Evolutionary conservation across 2,113 vertebrate species (phyloP), one percentile per base, ranked within the genome.

Genomic region (Plecotus auritus): DNA sequence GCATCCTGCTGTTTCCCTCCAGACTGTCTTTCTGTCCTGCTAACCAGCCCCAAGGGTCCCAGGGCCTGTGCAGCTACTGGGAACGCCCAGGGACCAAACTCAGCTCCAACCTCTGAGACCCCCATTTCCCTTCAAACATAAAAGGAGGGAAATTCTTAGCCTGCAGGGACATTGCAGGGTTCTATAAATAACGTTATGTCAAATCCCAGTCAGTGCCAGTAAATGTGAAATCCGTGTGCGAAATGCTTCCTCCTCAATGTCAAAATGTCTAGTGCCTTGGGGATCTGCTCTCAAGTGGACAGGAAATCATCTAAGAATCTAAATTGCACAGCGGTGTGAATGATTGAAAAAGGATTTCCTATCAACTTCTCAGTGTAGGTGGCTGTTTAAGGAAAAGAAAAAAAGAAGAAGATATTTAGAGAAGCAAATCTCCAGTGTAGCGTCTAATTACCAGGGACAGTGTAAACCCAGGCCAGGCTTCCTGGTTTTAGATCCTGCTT

Each of bases 261-360:
- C 54, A 67, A 86, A 70, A 82, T 4, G 56, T 59, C 49, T 35
- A 35, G n/a, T 40, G 22, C 67, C n/a, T 54, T 16, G 69, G 14
- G 70, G 40, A 80, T 85, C 78, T 45, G n/a, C 23, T 82, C 77
- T 85, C 82, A 76, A 91, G 49, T 72, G 32, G 67, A 30, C 74
- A 90, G 70, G 90, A 96, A 92, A 42, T 86, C 40, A 69, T 74
- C 84, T 45, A 47, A 92, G 88, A 69, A 85, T 72, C 37, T 59
- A 80, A 88, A 72, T 93, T 54, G 80, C 64, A 74, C 8, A 22
- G 47, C 40, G 30, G 16, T 42, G 32, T 91, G 69, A 94, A 85
- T 37, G 61, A 88, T 51, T 85, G 73, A 45, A 73, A 78, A 74
- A 17, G 35, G 23, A 90, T 92, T 93, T 84, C 84, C 81, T 83